Percentiles rank a stretch among this genome's conserved stretches.
Conservation (phyloP, 1,140 invertebrate genomes). For the Phymorhynchus buccinoides region DNA sequence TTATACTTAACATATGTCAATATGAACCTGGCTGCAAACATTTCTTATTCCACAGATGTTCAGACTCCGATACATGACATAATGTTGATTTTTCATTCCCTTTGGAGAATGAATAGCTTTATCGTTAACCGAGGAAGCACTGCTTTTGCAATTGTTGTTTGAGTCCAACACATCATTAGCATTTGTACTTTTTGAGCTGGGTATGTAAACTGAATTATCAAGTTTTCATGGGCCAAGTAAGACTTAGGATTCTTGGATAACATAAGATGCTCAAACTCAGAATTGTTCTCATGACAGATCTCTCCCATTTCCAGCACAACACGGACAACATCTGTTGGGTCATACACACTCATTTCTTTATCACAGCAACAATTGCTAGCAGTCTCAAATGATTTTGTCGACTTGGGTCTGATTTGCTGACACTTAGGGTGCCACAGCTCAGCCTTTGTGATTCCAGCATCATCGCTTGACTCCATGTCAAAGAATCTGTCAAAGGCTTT, state of each 20-base stretch:
- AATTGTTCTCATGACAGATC: not conserved
- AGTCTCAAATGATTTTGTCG: not conserved
- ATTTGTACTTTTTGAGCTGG: not conserved
- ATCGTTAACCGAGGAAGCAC: not conserved
- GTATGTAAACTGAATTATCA: not conserved
- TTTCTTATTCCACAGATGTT: too few species aligned
- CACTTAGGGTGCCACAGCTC: not conserved
- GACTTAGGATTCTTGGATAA: not conserved
- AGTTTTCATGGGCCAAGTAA: too few species aligned
- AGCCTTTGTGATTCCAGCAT: not conserved
- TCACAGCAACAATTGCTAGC: not conserved
- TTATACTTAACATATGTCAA: too few species aligned
- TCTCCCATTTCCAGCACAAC: conserved; percentile 19
- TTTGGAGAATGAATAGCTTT: not conserved
- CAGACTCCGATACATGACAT: too few species aligned
- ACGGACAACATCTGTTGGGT: not conserved
- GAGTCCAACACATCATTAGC: not conserved
- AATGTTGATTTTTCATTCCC: not conserved
- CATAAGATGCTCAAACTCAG: not conserved
- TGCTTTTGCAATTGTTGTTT: not conserved
- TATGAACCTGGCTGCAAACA: too few species aligned
- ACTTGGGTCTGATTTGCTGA: not conserved
- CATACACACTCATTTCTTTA: not conserved
- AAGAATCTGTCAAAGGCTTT: not conserved
- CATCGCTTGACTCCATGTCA: not conserved